Percentiles rank a stretch among this genome's conserved stretches.
Conservation (phyloP, 1,140 invertebrate species). For the Streblospio benedicti region DNA sequence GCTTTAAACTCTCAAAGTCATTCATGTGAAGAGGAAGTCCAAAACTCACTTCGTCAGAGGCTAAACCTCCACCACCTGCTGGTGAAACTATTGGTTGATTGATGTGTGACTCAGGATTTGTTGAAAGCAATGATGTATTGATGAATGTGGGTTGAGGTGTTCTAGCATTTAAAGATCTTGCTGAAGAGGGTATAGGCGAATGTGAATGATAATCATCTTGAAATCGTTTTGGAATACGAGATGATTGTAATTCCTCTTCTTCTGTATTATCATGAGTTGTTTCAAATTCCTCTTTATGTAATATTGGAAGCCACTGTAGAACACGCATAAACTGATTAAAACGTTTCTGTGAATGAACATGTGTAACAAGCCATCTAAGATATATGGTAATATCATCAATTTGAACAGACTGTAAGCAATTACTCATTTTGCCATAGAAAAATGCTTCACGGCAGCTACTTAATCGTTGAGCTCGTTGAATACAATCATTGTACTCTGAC, state of each 20-base stretch:
- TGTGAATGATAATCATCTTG: too few species aligned
- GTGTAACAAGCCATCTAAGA: conserved; percentile 40
- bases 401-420: conserved; percentile 25
- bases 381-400: conserved; percentile 43
- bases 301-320: not conserved
- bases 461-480: conserved; percentile 38
- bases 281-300: not conserved
- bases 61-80: conserved; percentile 38
- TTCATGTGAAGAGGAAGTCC: conserved; percentile 36
- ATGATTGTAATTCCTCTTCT: too few species aligned
- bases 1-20: conserved; percentile 32
- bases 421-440: conserved; percentile 26
- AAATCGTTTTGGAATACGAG: too few species aligned
- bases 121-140: too few species aligned
- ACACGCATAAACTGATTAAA: conserved; percentile 40
- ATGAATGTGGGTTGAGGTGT: too few species aligned
- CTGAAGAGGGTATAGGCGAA: too few species aligned
- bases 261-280: too few species aligned
- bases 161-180: too few species aligned
- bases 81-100: too few species aligned
- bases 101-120: too few species aligned
- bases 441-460: conserved; percentile 30
- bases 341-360: conserved; percentile 37
- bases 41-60: conserved; percentile 32
- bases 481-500: conserved; percentile 41